Evolutionary conservation across 2,797 vertebrate species (phyloP), one percentile per base, ranked within the genome.

Genomic region (Sebastes minor): DNA sequence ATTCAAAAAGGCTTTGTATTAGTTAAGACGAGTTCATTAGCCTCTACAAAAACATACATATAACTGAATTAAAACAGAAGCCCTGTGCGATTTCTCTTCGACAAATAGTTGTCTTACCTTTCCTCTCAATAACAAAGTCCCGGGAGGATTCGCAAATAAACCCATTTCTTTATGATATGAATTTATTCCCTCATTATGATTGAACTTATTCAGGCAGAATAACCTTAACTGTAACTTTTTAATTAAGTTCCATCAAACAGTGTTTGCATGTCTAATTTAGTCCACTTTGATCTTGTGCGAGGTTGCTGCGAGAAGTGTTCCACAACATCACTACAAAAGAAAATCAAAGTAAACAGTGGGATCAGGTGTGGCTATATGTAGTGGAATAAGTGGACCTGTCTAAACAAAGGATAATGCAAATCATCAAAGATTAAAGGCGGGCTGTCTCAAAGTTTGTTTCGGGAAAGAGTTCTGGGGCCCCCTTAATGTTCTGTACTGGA

Each of bases 121-220:
- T 87, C 56, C 72, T 81, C 74, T 69, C 80, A 75, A 78, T 84
- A 89, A 91, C 80, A 89, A 82, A 70, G 69, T 86, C 93, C 86
- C 85, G n/a, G 14, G 12, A 85, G 90, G 78, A 56, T 90, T 83
- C 46, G 78, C 86, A 89, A 84, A 92, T 78, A 91, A 89, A 88
- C 85, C 57, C 4, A 78, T 85, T 90, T 89, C 76, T 84, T 86
- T 87, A 78, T 91, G 53, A 80, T 91, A 74, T 82, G 77, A 88
- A 92, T 88, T 85, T 90, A 93, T 92, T 93, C 88, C 56, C 86
- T 93, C 90, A 94, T 94, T 94, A 92, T 83, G 88, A 92, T 86
- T 93, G 91, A 94, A 93, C 88, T 90, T 94, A 94, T 94, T 91
- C 91, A 92, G 75, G 77, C 63, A 83, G 63, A 79, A 87, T 91